Evolutionary conservation across 2,797 vertebrate species (phyloP).

Genomic region (Syngnathus rostellatus): DNA sequence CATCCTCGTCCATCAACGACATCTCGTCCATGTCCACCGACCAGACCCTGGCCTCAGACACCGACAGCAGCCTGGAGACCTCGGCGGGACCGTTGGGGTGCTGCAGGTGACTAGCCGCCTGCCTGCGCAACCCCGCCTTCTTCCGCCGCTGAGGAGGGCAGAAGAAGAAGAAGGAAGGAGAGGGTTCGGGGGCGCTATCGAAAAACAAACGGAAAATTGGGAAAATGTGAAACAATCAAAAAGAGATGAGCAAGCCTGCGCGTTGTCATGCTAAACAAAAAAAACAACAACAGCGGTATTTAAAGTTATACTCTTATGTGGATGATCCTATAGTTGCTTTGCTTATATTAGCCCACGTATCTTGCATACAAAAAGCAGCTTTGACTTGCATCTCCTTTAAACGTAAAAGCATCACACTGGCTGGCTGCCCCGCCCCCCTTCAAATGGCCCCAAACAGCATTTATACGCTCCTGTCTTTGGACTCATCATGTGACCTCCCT

Average conservation of each 20-base stretch:
- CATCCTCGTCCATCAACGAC: slow-evolving; percentile 97
- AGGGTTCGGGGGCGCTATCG: slow-evolving; percentile 9
- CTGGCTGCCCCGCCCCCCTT: slow-evolving; percentile 4
- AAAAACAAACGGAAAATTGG: slow-evolving; percentile 31
- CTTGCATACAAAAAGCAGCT: slow-evolving; percentile 70
- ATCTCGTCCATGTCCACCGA: slow-evolving; percentile 99
- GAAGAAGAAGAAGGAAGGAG: slow-evolving; percentile 17
- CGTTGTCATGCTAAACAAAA: slow-evolving; percentile 69
- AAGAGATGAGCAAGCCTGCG: slow-evolving; percentile 72
- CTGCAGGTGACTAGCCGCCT: slow-evolving; percentile 99
- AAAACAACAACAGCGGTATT: slow-evolving; percentile 65
- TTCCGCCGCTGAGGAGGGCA: slow-evolving; percentile 85
- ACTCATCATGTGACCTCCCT: slow-evolving; percentile 37
- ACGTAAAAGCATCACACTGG: slow-evolving; percentile 74
- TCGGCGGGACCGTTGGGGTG: slow-evolving; percentile 97
- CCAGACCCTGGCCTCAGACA: slow-evolving; percentile 99
- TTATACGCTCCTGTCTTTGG: slow-evolving; percentile 55
- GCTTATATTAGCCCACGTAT: slow-evolving; percentile 81
- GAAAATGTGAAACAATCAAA: slow-evolving; percentile 44
- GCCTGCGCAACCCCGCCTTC: slow-evolving; percentile 98
- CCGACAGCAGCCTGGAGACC: slow-evolving; percentile 99
- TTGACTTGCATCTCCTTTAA: slow-evolving; percentile 72
- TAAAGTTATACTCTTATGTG: slow-evolving; percentile 79
- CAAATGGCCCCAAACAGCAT: slow-evolving; percentile 56
- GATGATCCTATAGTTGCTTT: slow-evolving; percentile 90